These are phyloP conservation scores for Mellivora capensis DNA, from an alignment of 2,113 vertebrate genomes.

Conservation along the genomic window DNA sequence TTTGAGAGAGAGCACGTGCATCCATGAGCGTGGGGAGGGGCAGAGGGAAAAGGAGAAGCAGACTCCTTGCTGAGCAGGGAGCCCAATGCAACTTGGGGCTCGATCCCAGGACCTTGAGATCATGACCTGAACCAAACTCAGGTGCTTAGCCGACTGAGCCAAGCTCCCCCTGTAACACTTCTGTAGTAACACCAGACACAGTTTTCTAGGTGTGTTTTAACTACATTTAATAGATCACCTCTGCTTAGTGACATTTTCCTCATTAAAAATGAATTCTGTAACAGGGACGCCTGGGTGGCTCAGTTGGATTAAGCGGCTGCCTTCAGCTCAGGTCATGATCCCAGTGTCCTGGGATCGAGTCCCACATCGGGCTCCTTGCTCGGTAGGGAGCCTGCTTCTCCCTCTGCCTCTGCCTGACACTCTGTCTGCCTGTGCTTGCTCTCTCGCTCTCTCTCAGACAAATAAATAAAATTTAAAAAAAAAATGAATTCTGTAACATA, in stretches of 20 bases:
- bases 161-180: neutral
- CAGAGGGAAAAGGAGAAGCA: neutral
- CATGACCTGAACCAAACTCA: neutral
- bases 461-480: too few species aligned
- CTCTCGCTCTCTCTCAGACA: too few species aligned
- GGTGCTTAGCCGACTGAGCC: neutral
- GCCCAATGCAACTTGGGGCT: neutral
- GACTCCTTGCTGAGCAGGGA: neutral
- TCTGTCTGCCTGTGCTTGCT: too few species aligned
- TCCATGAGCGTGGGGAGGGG: too few species aligned
- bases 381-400: too few species aligned
- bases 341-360: too few species aligned
- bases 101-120: neutral
- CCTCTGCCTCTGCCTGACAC: too few species aligned
- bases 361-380: too few species aligned
- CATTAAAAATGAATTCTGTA: conserved; percentile 43
- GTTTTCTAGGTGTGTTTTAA: neutral
- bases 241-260: neutral
- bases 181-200: neutral
- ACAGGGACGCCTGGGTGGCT: too few species aligned
- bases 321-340: too few species aligned
- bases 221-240: conserved; percentile 10
- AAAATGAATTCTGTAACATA: conserved; percentile 31
- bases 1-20: neutral
- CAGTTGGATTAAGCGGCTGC: too few species aligned